These are phyloP conservation scores for Pseudeuparius sepicola DNA, from an alignment of 2,888 invertebrate species.

Conservation along the genomic window DNA sequence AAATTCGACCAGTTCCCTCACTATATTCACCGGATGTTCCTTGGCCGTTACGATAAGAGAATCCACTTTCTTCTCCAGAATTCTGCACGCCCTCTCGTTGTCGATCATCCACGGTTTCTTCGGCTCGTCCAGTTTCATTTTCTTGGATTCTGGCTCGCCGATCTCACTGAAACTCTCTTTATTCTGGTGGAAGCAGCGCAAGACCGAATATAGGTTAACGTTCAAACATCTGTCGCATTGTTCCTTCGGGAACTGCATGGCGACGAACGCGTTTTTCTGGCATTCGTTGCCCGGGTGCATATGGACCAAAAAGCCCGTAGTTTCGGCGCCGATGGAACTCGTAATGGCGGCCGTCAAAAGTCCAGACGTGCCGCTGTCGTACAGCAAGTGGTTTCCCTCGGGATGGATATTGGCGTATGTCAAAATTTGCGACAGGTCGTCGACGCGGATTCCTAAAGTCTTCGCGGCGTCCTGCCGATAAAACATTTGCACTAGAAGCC, in stretches of 20 bases:
- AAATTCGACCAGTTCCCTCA: slow-evolving; percentile 64
- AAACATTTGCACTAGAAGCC: slow-evolving; percentile 76
- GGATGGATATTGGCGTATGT: slow-evolving; percentile 71
- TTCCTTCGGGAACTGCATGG: slow-evolving; percentile 68
- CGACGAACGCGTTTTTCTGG: slow-evolving; percentile 66
- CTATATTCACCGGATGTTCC: slow-evolving; percentile 76
- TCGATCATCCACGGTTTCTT: slow-evolving; percentile 61
- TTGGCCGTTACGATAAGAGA: slow-evolving; percentile 69
- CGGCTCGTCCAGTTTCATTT: slow-evolving; percentile 16
- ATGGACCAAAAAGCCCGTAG: slow-evolving; percentile 57
- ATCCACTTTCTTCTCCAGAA: slow-evolving; percentile 58
- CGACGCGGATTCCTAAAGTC: slow-evolving; percentile 69
- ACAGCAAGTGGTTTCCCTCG: slow-evolving; percentile 61
- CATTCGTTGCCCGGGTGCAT: slow-evolving; percentile 74
- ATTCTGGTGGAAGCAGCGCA: slow-evolving; percentile 57
- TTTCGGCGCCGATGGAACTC: slow-evolving; percentile 60
- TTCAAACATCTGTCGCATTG: slow-evolving; percentile 60
- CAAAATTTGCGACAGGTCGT: slow-evolving; percentile 82
- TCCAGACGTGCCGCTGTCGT: slow-evolving; percentile 84
- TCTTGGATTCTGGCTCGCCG: slow-evolving; percentile 16
- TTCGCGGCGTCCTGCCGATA: slow-evolving; percentile 68
- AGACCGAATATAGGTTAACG: slow-evolving; percentile 66
- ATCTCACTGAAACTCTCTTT: slow-evolving; percentile 17
- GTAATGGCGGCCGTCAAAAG: slow-evolving; percentile 74
- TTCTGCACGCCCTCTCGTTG: slow-evolving; percentile 53